Evolutionary conservation across 2,888 invertebrate genomes (phyloP).

Genomic region (Oligia strigilis): DNA sequence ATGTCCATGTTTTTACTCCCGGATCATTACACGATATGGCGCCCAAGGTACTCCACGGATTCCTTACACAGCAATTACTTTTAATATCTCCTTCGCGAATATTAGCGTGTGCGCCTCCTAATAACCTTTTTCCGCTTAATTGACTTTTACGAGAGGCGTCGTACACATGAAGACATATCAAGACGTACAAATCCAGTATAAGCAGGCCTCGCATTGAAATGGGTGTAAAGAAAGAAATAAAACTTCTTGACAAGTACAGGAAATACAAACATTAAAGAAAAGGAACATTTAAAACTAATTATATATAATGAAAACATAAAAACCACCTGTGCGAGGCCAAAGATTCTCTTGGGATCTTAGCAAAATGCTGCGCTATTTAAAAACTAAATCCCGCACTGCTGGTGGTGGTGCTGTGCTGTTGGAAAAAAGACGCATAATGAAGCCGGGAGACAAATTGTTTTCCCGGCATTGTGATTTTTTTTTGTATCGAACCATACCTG

Average conservation of each 20-base stretch:
- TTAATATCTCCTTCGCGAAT: constrained; percentile 50
- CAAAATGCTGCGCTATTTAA: not conserved
- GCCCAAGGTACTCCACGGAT: constrained; percentile 37
- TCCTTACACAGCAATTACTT: constrained; percentile 53
- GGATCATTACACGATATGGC: constrained; percentile 18
- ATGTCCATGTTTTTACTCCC: constrained; percentile 1
- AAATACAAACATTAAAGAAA: not conserved
- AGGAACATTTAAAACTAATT: not conserved
- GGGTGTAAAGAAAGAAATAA: not conserved
- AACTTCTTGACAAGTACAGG: not conserved
- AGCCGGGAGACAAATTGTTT: not conserved
- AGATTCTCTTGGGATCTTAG: too few relatives aligned
- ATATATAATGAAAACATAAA: not conserved
- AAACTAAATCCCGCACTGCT: not conserved
- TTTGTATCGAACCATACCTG: not conserved
- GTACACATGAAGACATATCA: not conserved
- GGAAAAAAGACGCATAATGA: not conserved
- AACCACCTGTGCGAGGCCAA: not conserved
- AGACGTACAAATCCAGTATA: not conserved
- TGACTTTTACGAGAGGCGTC: constrained; percentile 49
- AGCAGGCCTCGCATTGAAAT: not conserved
- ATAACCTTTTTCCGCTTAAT: constrained; percentile 48
- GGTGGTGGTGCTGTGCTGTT: too few relatives aligned
- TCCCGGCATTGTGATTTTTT: not conserved
- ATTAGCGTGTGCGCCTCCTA: constrained; percentile 48